Percentiles rank a stretch among this genome's conserved stretches.
Evolutionary conservation across 2,113 vertebrate genomes (phyloP).

Genomic region (Xiphophorus maculatus): DNA sequence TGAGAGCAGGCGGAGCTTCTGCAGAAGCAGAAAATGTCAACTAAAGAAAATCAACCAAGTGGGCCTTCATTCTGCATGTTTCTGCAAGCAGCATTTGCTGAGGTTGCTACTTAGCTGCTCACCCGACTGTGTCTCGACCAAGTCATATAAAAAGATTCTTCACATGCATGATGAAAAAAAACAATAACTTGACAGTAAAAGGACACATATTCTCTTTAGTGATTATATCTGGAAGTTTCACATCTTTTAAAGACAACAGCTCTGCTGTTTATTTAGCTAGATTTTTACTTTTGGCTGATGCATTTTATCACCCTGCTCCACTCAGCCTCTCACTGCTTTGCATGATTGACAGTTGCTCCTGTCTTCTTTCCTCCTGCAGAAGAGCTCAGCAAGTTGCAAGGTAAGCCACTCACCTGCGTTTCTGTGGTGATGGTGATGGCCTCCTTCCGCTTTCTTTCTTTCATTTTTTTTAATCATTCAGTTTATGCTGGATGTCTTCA

Average conservation of each 20-base stretch:
- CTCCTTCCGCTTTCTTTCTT: neutral
- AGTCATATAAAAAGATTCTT: neutral
- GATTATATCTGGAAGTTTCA: neutral
- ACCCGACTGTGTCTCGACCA: neutral
- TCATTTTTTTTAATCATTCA: constrained; percentile 22
- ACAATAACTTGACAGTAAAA: neutral
- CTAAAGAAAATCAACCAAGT: too few relatives aligned
- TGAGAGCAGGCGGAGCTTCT: constrained; percentile 13
- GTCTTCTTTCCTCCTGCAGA: constrained; percentile 77
- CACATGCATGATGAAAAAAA: neutral
- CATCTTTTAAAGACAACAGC: neutral
- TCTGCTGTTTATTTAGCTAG: neutral
- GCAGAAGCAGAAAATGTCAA: neutral
- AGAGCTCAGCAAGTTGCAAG: constrained; percentile 79
- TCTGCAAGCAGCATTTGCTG: constrained; percentile 7
- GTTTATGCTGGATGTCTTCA: constrained; percentile 17
- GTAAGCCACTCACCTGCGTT: constrained; percentile 75
- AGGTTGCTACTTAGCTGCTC: neutral
- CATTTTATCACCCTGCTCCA: constrained; percentile 37
- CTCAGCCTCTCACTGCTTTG: constrained; percentile 72
- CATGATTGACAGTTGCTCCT: constrained; percentile 82
- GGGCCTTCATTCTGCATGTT: constrained; percentile 15
- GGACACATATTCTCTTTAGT: neutral
- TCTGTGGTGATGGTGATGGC: constrained; percentile 64
- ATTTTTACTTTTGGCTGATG: constrained; percentile 31